Evolutionary conservation across 2,888 invertebrate species (phyloP).

Genomic region (Latheticus oryzae): DNA sequence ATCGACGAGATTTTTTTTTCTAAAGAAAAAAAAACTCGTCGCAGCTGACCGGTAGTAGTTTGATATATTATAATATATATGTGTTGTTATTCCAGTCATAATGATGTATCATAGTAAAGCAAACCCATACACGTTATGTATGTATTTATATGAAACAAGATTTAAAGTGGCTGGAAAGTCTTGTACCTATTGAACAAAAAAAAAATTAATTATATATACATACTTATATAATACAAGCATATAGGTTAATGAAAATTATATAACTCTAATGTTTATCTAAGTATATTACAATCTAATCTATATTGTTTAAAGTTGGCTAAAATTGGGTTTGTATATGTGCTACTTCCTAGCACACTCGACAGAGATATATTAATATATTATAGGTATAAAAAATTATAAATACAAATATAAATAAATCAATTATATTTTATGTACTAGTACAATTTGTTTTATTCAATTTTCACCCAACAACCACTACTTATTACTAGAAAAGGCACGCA

Average conservation of each 20-base stretch:
- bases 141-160: constrained; percentile 57
- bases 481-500: not conserved
- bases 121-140: constrained; percentile 46
- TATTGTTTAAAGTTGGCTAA: constrained; percentile 52
- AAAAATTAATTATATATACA: constrained; percentile 47
- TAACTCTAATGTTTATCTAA: constrained; percentile 60
- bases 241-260: constrained; percentile 60
- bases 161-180: constrained; percentile 62
- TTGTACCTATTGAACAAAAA: constrained; percentile 60
- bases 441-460: constrained; percentile 45
- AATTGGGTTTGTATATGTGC: constrained; percentile 57
- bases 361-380: constrained; percentile 59
- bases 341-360: constrained; percentile 49
- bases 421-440: constrained; percentile 65
- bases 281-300: constrained; percentile 62
- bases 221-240: constrained; percentile 43
- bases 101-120: constrained; percentile 55
- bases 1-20: constrained; percentile 23
- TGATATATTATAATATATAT: constrained; percentile 38
- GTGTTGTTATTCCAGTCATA: constrained; percentile 64
- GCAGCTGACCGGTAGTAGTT: constrained; percentile 40
- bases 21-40: no score
- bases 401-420: constrained; percentile 62
- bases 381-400: constrained; percentile 48
- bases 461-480: not conserved